phyloP scores from a whole-genome alignment of 2,113 vertebrate species.

The Labeo rohita region DNA sequence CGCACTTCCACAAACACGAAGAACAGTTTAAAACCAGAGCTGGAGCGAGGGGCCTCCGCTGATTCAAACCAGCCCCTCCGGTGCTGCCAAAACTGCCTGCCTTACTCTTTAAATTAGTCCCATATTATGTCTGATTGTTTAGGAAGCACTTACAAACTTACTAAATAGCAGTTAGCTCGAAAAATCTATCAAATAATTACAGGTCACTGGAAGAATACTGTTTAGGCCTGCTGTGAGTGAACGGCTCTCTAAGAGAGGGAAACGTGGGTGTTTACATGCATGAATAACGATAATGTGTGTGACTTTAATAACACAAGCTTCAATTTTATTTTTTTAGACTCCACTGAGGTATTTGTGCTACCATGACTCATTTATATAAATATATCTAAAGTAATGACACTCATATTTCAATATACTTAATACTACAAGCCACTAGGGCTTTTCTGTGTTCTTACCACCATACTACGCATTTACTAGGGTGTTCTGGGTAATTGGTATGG shows the following conservation, averaged over 20 bases:
- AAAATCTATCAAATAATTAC: constrained; percentile 55
- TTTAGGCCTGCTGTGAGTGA: constrained; percentile 39
- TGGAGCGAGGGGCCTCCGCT: constrained; percentile 68
- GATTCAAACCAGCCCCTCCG: constrained; percentile 78
- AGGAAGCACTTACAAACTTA: constrained; percentile 58
- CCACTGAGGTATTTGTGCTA: background rate
- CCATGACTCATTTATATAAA: background rate
- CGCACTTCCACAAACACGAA: constrained; percentile 85
- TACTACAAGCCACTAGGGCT: background rate
- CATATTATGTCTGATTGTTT: constrained; percentile 54
- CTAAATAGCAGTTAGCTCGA: constrained; percentile 54
- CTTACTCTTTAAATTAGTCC: constrained; percentile 56
- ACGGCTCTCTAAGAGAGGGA: background rate
- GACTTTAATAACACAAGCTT: background rate
- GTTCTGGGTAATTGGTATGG: no score
- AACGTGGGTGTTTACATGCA: background rate
- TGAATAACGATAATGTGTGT: background rate
- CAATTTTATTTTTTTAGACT: background rate
- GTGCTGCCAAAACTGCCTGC: constrained; percentile 64
- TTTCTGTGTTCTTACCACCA: background rate
- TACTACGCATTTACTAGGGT: background rate
- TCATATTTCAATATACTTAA: background rate
- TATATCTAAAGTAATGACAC: background rate
- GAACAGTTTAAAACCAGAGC: constrained; percentile 80
- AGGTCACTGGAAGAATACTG: constrained; percentile 51